These are phyloP conservation scores for pig (Sus scrofa) DNA, from an alignment of 2,113 vertebrate species.

Conservation along the genomic window T2T-Sscrofa CM000824.6:25320001-25320500, in stretches of 20 bases:
- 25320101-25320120: not conserved
- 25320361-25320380: not conserved
- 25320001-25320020: slow-evolving; percentile 14
- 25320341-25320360: slow-evolving; percentile 3
- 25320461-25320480: not conserved
- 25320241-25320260: not conserved
- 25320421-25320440: not conserved
- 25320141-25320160: not conserved
- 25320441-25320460: not conserved
- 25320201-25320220: slow-evolving; percentile 27
- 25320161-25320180: slow-evolving; percentile 37
- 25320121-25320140: not conserved
- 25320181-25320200: not conserved
- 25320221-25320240: slow-evolving; percentile 20
- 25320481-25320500: no score
- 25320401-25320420: not conserved
- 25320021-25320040: not conserved
- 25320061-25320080: not conserved
- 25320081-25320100: not conserved
- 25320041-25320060: not conserved
- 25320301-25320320: not conserved
- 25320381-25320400: not conserved
- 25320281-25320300: not conserved
- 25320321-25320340: not conserved
- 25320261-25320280: slow-evolving; percentile 3